Evolutionary conservation across 2,888 invertebrate genomes (phyloP), one percentile per base, ranked within the genome.

Genomic region (Chaitophorus viminalis): DNA sequence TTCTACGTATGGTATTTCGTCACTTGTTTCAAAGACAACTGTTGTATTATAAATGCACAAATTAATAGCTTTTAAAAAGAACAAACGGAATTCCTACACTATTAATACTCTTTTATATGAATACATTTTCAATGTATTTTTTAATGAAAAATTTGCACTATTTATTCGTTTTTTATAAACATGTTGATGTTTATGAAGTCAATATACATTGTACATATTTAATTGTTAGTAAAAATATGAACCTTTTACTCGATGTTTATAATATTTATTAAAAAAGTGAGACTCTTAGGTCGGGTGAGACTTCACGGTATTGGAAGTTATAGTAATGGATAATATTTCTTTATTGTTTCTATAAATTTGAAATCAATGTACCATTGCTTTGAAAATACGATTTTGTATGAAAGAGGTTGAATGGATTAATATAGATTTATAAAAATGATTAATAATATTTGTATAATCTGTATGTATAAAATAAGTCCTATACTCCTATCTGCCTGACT

Each of bases 31-130:
- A 36, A n/a, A 54, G 33, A 39, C 29, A 60, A 65, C 60, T 18
- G 74, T 39, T 39, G 14, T 76, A 39, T n/a, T 18, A 29, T 39
- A 79, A 79, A 29, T 60, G 75, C 25, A 60, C 18, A 84, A 65
- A 75, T 74, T 14, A 65, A 75, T 25, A 65, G 60, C 83, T 84
- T 84, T 84, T 84, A 76, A 76, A 75, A 75, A 75, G 46, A 39
- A 76, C 39, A 76, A 75, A 84, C 31, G 14, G 4, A 65, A 25
- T 31, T n/a, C n/a, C n/a, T n/a, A 0, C 29, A 39, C 21, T 36
- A 25, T 36, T 39, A 29, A 29, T 39, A 18, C n/a, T 29, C 8
- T 54, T 72, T 82, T 54, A 82, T 29, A 54, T n/a, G 36, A 82
- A 36, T 82, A 36, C 4, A 36, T 82, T 82, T 54, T 82, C 18